Conservation (phyloP, 2,113 vertebrate species). For the Tupaia chinensis region DNA sequence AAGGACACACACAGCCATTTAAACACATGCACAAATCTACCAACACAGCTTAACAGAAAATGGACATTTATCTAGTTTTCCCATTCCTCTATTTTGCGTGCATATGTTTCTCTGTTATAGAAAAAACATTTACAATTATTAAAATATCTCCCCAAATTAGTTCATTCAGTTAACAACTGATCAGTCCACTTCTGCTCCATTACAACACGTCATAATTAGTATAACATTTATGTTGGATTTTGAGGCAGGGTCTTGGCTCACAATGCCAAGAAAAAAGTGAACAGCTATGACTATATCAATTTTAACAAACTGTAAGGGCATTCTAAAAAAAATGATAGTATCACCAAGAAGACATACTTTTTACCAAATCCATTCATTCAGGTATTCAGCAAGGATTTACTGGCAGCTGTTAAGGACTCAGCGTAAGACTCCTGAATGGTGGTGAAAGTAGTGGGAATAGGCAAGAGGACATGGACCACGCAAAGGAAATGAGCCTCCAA, state of each 20-base stretch:
- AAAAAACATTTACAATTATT: neutral
- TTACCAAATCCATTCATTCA: neutral
- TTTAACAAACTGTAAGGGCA: neutral
- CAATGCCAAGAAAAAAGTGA: neutral
- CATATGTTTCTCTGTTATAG: neutral
- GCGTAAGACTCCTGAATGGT: neutral
- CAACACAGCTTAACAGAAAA: neutral
- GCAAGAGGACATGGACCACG: neutral
- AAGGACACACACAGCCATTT: neutral
- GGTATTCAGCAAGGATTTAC: neutral
- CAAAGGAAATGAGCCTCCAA: neutral
- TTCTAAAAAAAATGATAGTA: neutral
- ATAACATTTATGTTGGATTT: neutral
- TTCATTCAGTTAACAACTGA: neutral
- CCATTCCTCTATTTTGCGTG: neutral
- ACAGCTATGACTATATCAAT: neutral
- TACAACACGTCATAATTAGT: neutral
- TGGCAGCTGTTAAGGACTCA: neutral
- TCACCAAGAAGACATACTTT: neutral
- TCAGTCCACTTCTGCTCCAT: neutral
- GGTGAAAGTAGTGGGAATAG: neutral
- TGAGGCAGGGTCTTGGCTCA: neutral
- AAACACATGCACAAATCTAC: neutral
- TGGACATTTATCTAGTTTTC: neutral
- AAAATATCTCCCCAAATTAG: neutral